Evolutionary conservation across 2,113 vertebrate genomes (phyloP), one percentile per base, ranked within the genome.

Genomic region (Mohoua ochrocephala): DNA sequence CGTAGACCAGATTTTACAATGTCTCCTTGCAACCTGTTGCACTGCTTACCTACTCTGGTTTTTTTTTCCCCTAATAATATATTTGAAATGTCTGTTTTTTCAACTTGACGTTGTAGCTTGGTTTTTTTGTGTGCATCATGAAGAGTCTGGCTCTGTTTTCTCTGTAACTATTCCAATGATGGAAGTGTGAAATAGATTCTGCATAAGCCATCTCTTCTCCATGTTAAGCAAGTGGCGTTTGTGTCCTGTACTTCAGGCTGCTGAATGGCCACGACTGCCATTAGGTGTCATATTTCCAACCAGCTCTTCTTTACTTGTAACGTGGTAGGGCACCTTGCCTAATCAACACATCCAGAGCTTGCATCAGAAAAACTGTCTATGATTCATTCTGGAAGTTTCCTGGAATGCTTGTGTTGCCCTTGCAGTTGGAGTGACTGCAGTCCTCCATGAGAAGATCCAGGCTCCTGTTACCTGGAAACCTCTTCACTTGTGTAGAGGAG

Each of bases 21-120:
- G 3, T 77, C 13, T 83, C 14, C 11, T 87, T 0, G 0, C 20
- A 81, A 12, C n/a, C 47, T 53, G 31, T 67, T 81, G 41, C 28
- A 64, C 9, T 41, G 17, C 54, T 81, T 87, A 53, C 9, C 9
- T 6, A 11, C 41, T 56, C 35, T 50, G 26, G 1, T 2, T 30
- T 22, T 3, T 41, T 15, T 3, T n/a, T 30, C 1, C 1, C 13
- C 7, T 28, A 18, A 15, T 26, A 54, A 73, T 33, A 23, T 3
- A 27, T 27, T 54, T 33, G 18, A 47, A 54, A 33, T 74, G 27
- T 54, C 39, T 33, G n/a, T 1, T 44, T 63, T 63, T 81, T 28
- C 23, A 80, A 2, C 26, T 54, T 65, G 50, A 53, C 22, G 7
- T 21, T 50, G 27, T 78, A 64, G 31, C 45, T 65, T 81, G 15